Base-by-base conservation (phyloP, 2,797 vertebrate genomes). In the Rhyacichthys aspro region DNA sequence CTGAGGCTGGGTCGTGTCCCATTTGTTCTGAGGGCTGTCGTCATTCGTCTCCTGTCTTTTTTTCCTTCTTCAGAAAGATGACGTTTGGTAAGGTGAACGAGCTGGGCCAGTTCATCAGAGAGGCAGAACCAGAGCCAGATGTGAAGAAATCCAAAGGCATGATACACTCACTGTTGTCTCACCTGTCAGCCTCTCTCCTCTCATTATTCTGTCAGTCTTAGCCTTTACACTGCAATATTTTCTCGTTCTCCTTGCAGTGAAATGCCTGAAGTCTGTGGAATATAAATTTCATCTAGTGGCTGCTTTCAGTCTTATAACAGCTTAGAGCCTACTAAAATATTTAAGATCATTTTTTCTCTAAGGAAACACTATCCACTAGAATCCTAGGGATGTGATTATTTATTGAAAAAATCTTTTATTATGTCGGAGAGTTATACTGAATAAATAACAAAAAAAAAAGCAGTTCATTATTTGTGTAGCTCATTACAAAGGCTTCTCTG, bases 141-240 rank as follows among this genome's bases (percentile, higher is more conserved):
- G 92, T 97, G 63, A 99, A 98, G 93, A 99, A 98, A 91, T 99
- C 97, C 45, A 98, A 95, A 95, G 98, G 98, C 94, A 86, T 60
- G 83, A 75, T 8, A 32, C 7, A 1, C 16, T 28, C 52, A 12
- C 46, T 11, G 3, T 12, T 32, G 2, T 55, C 50, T 52, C 28
- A 3, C 19, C 52, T 54, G 42, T 64, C 38, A 12, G 11, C 5
- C 32, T 36, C 36, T 45, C 42, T 52, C 19, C 7, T 74, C 64
- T 72, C 41, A 38, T 55, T 67, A 46, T 65, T 42, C 34, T 52
- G 34, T 7, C 48, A 8, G 33, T 14, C 15, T 50, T 39, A 67
- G 23, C 53, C 18, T 63, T 56, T 59, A 7, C 18, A 36, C 55
- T 44, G 54, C 58, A 80, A 55, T 59, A 43, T 71, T 63, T 76